These are phyloP conservation scores for Mustela erminea DNA, from an alignment of 2,797 vertebrate genomes.

Conservation along the genomic window DNA sequence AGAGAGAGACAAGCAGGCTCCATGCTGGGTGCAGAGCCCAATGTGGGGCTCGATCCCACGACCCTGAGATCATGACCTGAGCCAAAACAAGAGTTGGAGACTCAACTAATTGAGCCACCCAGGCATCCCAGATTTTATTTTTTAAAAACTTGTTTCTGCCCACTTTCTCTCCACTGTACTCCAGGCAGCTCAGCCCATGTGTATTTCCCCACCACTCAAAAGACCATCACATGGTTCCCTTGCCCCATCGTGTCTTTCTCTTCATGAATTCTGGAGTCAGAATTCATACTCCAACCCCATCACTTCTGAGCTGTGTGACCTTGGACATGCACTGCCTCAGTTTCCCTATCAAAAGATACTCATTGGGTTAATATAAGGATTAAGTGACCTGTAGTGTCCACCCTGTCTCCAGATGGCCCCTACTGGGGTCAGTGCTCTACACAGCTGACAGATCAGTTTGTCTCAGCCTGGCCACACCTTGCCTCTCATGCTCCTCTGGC, in stretches of 20 bases:
- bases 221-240: not conserved
- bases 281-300: not conserved
- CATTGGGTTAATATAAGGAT: not conserved
- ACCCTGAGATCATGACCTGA: not conserved
- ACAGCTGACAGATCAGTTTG: not conserved
- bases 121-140: slow-evolving; percentile 22
- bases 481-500: slow-evolving; percentile 28
- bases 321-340: not conserved
- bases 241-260: not conserved
- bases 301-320: not conserved
- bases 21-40: not conserved
- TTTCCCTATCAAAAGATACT: not conserved
- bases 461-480: not conserved
- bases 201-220: not conserved
- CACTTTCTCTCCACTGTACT: not conserved
- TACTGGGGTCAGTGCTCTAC: not conserved
- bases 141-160: not conserved
- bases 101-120: not conserved
- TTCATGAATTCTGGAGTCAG: not conserved
- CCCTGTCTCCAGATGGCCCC: not conserved
- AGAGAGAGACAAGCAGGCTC: not conserved
- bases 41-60: not conserved
- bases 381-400: not conserved
- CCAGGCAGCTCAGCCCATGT: not conserved
- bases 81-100: not conserved